Base-by-base conservation (phyloP, 2,113 vertebrate genomes). In the Mus pahari region DNA sequence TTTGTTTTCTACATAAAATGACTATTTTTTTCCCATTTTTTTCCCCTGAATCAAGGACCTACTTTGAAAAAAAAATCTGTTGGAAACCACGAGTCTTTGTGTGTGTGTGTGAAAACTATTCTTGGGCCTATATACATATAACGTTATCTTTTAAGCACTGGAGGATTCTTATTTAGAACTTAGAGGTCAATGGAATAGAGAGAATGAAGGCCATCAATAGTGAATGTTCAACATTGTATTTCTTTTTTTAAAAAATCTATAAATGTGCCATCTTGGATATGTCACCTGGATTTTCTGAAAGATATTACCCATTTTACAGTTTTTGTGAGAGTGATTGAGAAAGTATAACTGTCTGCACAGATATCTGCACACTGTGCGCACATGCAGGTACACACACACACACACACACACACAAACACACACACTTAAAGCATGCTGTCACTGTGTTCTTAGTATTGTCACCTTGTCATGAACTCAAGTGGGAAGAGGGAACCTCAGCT, bases 21-120 rank as follows among this genome's bases (percentile, higher is more conserved):
- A 83, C 60, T 89, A 62, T 82, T 92, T 33, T 81, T 94, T 64
- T 77, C 8, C 8, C 24, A 42, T 71, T 89, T 33, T 89, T 94
- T 93, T 95, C 92, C 78, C 92, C 78, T 82, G 28, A 60, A 20
- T 89, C 79, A 95, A 95, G 74, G 70, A 79, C 14, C 22, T 16
- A 84, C 48, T 53, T 60, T 93, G 79, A 94, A 96, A 73, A 96
- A 73, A 45, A 97, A 91, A 68, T 74, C 53, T 89, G 5, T 74
- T 86, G 83, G 82, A 48, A 92, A 90, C 20, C 31, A 79, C 9
- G 12, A 20, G 71, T 60, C 20, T 62, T 0, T 62, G 2, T 62
- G 22, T 26, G 22, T 62, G 60, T 64, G 62, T 64, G 62, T 53
- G 8, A 24, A 24, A 62, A 62, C 22, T 24, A 19, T 33, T 75